A percentile compares a stretch with the other conserved stretches of the same genome.
These are phyloP conservation scores for Halcyon leucocephala DNA, from an alignment of 2,797 vertebrate genomes.

Conservation along the genomic window DNA sequence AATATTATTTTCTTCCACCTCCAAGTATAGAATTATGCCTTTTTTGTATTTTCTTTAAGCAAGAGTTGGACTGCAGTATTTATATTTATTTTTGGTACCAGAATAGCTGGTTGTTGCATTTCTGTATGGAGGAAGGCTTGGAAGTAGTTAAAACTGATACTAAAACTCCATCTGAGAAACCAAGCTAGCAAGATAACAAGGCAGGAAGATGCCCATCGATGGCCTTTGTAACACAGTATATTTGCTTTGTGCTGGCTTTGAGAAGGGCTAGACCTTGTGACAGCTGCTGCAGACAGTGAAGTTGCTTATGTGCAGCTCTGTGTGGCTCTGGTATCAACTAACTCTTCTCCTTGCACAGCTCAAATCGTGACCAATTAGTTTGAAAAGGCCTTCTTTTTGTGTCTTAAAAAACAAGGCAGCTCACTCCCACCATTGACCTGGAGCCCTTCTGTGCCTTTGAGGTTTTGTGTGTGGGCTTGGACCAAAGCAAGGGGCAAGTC, in stretches of 20 bases:
- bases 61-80: background rate
- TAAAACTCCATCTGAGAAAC: background rate
- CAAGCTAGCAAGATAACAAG: background rate
- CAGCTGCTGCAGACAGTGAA: accelerated
- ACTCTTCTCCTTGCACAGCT: background rate
- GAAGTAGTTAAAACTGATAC: background rate
- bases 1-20: background rate
- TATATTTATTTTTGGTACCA: accelerated
- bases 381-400: background rate
- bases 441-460: background rate
- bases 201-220: accelerated
- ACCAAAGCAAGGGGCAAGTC: background rate
- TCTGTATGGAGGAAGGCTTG: background rate
- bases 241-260: background rate
- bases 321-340: background rate
- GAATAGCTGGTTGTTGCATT: background rate
- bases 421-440: accelerated
- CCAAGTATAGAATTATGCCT: background rate
- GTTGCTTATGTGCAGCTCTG: accelerated
- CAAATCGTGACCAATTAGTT: background rate
- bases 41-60: background rate
- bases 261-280: background rate
- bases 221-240: background rate
- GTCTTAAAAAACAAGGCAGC: background rate
- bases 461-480: background rate